Evolutionary conservation across 1,140 invertebrate genomes (phyloP), one percentile per base, ranked within the genome.

Genomic region (Halyomorpha halys): DNA sequence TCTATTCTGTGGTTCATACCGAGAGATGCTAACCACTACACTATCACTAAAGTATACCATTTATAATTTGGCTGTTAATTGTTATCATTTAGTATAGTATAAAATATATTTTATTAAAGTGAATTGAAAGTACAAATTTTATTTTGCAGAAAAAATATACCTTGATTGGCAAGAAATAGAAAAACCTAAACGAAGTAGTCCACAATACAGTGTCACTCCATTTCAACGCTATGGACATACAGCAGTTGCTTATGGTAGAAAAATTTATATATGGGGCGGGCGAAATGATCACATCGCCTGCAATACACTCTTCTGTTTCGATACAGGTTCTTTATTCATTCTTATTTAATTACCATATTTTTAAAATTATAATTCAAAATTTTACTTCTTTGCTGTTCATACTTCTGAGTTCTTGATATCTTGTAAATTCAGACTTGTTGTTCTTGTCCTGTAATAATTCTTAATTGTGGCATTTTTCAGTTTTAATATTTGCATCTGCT

Each of bases 191-290:
- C 63, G 59, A 14, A 66, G 53, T 62, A 67, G 70, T 64, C 69
- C 67, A 9, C 67, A 74, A n/a, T 70, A 62, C 62, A 44, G 62
- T 3, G 34, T 69, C 47, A 73, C 75, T 16, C 81, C 81, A 6
- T 81, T 79, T 71, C 79, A 82, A 69, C 75, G 87, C 53, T 94
- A 96, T 78, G 93, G 93, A 0, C 93, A 96, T 73, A 91, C 92
- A 13, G 87, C 86, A 53, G 87, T 94, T 21, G 81, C 83, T 2
- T 87, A 88, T 74, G 79, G 81, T 49, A 80, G 86, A 23, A 84
- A 84, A 73, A 83, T 89, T 59, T 95, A 87, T 70, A 81, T 96
- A 56, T 96, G 90, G 90, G 93, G 93, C 62, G 92, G 93, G 0
- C 78, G 92, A 61, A 94, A 94, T 74, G 91, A 94, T 73, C 78